phyloP scores from a whole-genome alignment of 2,888 invertebrate species.

The Tupiocoris notatus region DNA sequence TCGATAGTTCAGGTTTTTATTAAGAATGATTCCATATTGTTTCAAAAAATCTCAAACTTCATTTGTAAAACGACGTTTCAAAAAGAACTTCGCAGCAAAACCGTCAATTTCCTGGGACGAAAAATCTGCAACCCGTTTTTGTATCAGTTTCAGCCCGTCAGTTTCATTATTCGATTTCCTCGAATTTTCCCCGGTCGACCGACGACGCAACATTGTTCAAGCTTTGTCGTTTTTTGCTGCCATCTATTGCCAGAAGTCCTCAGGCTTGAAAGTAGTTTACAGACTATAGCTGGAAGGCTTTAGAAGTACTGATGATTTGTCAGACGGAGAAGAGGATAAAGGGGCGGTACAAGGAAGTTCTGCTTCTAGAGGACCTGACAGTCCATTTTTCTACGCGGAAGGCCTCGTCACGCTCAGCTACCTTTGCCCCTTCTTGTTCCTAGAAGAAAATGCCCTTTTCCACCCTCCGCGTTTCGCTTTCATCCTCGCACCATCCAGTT shows the following conservation, averaged over 20 bases:
- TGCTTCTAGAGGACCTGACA: constrained; percentile 1
- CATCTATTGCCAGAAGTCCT: background rate
- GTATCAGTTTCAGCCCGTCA: too few species aligned
- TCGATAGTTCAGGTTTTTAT: too few species aligned
- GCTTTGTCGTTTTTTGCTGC: background rate
- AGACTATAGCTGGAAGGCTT: background rate
- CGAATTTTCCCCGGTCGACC: background rate
- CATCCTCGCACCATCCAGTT: constrained; percentile 16
- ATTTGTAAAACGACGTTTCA: too few species aligned
- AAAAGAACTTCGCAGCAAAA: too few species aligned
- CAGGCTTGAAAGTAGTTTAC: background rate
- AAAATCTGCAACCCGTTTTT: too few species aligned
- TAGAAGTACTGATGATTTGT: background rate
- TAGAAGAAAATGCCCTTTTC: background rate
- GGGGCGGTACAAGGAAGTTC: background rate
- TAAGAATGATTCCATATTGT: too few species aligned
- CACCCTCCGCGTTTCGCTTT: constrained; percentile 8
- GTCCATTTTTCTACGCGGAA: constrained; percentile 11
- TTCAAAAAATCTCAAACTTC: too few species aligned
- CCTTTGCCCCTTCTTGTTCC: background rate
- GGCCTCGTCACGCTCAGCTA: constrained; percentile 5
- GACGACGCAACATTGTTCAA: background rate
- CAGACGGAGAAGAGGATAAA: background rate
- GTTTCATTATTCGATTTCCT: too few species aligned
- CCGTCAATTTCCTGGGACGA: too few species aligned